phyloP scores from a whole-genome alignment of 2,888 invertebrate genomes.

The Embidobia sp. region DNA sequence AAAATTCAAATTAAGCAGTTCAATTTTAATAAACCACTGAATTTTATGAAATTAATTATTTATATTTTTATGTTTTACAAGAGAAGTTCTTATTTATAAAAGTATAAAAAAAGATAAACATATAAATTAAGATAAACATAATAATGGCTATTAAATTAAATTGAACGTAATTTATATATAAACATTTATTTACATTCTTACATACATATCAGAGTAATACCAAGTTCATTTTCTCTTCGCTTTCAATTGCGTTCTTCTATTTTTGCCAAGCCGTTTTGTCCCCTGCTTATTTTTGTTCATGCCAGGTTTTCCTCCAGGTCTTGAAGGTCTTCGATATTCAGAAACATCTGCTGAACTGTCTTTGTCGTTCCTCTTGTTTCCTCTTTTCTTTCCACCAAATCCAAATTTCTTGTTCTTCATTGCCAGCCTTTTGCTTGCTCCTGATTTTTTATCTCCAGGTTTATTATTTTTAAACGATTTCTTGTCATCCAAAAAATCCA shows the following conservation, averaged over 20 bases:
- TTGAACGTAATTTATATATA: too few relatives aligned
- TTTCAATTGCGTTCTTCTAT: not conserved
- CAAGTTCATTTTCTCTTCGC: conserved; percentile 11
- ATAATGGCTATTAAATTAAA: too few relatives aligned
- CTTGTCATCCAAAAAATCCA: conserved; percentile 90
- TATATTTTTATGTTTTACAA: too few relatives aligned
- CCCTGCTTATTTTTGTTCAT: conserved; percentile 82
- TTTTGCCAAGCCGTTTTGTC: conserved; percentile 74
- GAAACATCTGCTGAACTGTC: conserved; percentile 88
- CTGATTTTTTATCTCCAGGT: conserved; percentile 59
- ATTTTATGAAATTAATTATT: too few relatives aligned
- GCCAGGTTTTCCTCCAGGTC: conserved; percentile 78
- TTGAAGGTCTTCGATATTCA: conserved; percentile 81
- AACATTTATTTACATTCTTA: too few relatives aligned
- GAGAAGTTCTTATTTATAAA: too few relatives aligned
- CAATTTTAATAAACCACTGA: too few relatives aligned
- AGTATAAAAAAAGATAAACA: too few relatives aligned
- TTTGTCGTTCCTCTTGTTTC: conserved; percentile 92
- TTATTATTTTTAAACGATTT: conserved; percentile 72
- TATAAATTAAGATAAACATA: too few relatives aligned
- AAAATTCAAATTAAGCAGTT: too few relatives aligned
- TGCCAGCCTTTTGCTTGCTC: conserved; percentile 70
- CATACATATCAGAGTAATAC: too few relatives aligned
- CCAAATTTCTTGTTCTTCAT: conserved; percentile 94
- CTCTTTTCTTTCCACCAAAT: conserved; percentile 97